Conservation (phyloP, 2,113 vertebrate species). For the Collichthys lucidus region DNA sequence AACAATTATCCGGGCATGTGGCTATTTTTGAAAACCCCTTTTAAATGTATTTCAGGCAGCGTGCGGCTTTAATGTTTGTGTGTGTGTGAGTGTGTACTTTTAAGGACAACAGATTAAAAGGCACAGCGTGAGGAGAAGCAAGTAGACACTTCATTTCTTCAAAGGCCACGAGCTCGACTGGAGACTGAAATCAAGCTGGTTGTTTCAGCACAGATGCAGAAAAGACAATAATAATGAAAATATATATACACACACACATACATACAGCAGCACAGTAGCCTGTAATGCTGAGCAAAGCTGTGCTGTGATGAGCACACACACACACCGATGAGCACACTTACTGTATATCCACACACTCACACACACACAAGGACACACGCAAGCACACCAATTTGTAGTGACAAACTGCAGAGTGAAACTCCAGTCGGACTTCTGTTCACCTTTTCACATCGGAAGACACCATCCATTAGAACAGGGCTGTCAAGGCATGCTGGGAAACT, state of each 20-base stretch:
- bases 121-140: slow-evolving; percentile 38
- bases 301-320: neutral
- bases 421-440: slow-evolving; percentile 55
- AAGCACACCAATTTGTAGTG: slow-evolving; percentile 55
- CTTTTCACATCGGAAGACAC: slow-evolving; percentile 56
- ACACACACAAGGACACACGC: slow-evolving; percentile 42
- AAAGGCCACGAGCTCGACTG: slow-evolving; percentile 44
- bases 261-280: neutral
- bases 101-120: slow-evolving; percentile 28
- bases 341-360: neutral
- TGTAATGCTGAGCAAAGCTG: neutral
- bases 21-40: slow-evolving; percentile 11
- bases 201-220: slow-evolving; percentile 24
- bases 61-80: slow-evolving; percentile 28
- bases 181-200: slow-evolving; percentile 45
- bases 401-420: slow-evolving; percentile 64
- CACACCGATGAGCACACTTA: neutral
- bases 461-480: slow-evolving; percentile 60
- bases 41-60: slow-evolving; percentile 12
- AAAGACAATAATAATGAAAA: neutral
- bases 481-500: slow-evolving; percentile 55
- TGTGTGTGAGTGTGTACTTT: slow-evolving; percentile 32
- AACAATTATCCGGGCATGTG: slow-evolving; percentile 1
- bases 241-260: neutral
- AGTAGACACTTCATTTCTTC: slow-evolving; percentile 55